Conservation (phyloP, 2,113 vertebrate genomes). For the Phaethornis superciliosus region DNA sequence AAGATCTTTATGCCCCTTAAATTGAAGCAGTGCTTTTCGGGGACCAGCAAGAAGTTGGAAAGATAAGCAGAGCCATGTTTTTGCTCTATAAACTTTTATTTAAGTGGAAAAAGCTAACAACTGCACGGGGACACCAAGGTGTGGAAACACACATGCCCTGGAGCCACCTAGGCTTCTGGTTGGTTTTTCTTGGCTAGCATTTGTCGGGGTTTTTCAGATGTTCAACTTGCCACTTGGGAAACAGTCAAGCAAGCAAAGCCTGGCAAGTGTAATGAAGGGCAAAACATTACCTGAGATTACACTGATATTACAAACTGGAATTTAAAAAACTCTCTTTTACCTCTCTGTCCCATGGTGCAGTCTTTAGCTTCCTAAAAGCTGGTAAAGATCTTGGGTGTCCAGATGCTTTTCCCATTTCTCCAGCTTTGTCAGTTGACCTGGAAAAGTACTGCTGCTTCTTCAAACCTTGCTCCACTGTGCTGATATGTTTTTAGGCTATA, state of each 20-base stretch:
- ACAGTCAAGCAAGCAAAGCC: not conserved
- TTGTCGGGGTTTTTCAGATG: not conserved
- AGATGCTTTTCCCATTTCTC: not conserved
- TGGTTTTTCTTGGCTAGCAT: not conserved
- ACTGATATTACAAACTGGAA: not conserved
- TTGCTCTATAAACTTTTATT: not conserved
- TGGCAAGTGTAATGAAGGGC: not conserved
- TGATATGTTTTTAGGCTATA: not conserved
- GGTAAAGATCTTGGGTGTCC: not conserved
- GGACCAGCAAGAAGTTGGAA: not conserved
- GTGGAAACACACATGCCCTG: not conserved
- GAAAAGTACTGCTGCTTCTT: not conserved
- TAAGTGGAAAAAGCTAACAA: not conserved
- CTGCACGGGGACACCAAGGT: not conserved
- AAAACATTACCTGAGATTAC: not conserved
- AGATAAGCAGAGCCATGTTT: not conserved
- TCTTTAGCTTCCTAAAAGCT: not conserved
- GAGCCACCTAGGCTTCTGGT: not conserved
- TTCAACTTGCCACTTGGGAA: not conserved
- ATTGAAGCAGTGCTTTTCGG: not conserved
- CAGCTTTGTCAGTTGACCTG: not conserved
- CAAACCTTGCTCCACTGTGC: not conserved
- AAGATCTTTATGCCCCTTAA: not conserved
- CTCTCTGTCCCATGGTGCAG: not conserved
- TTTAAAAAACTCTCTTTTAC: not conserved